phyloP scores from a whole-genome alignment of 2,113 vertebrate genomes.

The Callipepla californica region DNA sequence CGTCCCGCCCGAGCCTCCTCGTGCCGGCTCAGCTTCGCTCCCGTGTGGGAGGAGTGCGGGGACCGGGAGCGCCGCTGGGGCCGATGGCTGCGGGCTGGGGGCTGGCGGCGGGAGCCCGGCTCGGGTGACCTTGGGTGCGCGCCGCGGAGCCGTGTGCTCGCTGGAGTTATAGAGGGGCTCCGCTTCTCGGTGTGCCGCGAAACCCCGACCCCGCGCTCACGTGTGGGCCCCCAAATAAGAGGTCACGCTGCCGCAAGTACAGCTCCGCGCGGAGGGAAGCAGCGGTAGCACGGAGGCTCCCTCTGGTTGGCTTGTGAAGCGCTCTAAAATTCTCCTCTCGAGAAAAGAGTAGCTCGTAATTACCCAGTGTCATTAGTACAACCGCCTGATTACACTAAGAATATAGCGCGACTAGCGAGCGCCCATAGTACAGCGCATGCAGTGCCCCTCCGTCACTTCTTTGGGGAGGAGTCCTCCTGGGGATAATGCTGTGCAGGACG shows the following conservation, averaged over 20 bases:
- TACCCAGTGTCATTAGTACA: slow-evolving; percentile 13
- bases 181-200: too few species aligned
- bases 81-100: background rate
- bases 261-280: background rate
- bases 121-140: slow-evolving; percentile 22
- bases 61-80: background rate
- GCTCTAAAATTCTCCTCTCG: background rate
- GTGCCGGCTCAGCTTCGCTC: too few species aligned
- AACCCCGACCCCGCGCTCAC: background rate
- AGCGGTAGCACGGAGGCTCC: background rate
- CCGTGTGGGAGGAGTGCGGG: background rate
- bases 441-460: background rate
- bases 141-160: background rate
- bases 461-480: background rate
- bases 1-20: too few species aligned
- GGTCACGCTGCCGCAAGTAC: background rate
- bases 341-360: background rate
- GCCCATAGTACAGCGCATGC: background rate
- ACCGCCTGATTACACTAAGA: background rate
- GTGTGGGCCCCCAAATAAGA: background rate
- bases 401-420: background rate
- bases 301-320: background rate
- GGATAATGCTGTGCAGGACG: background rate
- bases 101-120: too few species aligned
- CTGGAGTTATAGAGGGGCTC: too few species aligned